Evolutionary conservation across 2,113 vertebrate genomes (phyloP), one percentile per base, ranked within the genome.

Genomic region (Illadopsis cleaveri): DNA sequence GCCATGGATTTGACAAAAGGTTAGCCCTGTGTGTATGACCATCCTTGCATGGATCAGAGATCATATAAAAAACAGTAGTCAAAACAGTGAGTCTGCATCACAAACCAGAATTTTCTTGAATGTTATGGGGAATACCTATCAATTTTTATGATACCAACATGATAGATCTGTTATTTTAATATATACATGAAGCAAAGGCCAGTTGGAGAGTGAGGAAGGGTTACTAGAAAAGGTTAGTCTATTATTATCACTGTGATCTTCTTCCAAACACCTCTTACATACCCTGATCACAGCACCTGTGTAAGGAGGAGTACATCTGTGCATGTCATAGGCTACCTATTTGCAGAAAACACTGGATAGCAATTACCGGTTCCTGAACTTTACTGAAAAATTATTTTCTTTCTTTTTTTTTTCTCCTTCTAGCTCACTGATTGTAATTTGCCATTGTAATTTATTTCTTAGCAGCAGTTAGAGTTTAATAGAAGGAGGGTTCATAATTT

Each of bases 41-140:
- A 69, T 11, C 10, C 9, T 18, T 6, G 10, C 0, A 0, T 23
- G 8, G 31, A 48, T 71, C 31, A 72, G 23, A 72, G 22, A 64
- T 22, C 45, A 28, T 20, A 48, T 23, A 48, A 48, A 48, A 48
- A 48, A 48, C 23, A 48, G 23, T 1, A 1, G n/a, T 12, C 8
- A 22, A 86, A 75, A 64, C 18, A 51, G 21, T 48, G 37, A 54
- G 15, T 48, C 25, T 85, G 35, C 33, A 16, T 66, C 13, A 86
- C 30, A 93, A 81, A 51, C 8, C 8, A 62, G 19, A 6, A 18
- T 10, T 45, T 45, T 82, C 66, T 58, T 50, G 2, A 79, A 58
- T 75, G 12, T 5, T 75, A 3, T 47, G 12, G 53, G 42, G 42
- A 77, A 66, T 57, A 64, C 2, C 15, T 45, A 61, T 65, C 6